Conservation (phyloP, 2,888 invertebrate species). For the Zhuqinia jingwanae region DNA sequence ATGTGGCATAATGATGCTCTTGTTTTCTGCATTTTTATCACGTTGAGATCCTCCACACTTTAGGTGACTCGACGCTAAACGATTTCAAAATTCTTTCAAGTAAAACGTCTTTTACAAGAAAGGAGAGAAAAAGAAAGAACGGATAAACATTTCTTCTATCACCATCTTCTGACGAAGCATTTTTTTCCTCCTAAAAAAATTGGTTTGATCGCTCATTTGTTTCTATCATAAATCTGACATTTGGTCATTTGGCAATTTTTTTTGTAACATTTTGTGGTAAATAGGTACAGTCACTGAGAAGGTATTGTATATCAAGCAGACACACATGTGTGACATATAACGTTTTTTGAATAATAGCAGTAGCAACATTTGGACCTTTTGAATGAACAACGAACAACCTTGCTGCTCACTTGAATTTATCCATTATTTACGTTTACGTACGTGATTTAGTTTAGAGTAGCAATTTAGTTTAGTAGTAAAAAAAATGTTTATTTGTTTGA, state of each 20-base stretch:
- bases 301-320: too few species aligned
- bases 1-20: conserved; percentile 65
- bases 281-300: not conserved
- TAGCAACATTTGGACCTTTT: conserved; percentile 4
- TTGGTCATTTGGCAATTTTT: conserved; percentile 49
- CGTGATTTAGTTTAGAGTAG: not conserved
- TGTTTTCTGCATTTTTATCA: conserved; percentile 56
- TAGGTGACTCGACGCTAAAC: not conserved
- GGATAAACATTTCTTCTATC: conserved; percentile 42
- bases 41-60: conserved; percentile 23
- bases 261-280: not conserved
- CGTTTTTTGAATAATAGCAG: not conserved
- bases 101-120: conserved; percentile 7
- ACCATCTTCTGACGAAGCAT: conserved; percentile 44
- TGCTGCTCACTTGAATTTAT: conserved; percentile 10
- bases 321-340: too few species aligned
- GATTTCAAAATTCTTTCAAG: conserved; percentile 23
- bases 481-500: too few species aligned
- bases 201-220: conserved; percentile 55
- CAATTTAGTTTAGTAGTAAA: not conserved
- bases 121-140: conserved; percentile 31
- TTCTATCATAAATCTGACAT: conserved; percentile 59
- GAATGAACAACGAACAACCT: conserved; percentile 30
- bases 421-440: not conserved
- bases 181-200: conserved; percentile 24